phyloP scores from a whole-genome alignment of 64 coral and sea anemone genomes.

The Pachyseris speciosa region DNA sequence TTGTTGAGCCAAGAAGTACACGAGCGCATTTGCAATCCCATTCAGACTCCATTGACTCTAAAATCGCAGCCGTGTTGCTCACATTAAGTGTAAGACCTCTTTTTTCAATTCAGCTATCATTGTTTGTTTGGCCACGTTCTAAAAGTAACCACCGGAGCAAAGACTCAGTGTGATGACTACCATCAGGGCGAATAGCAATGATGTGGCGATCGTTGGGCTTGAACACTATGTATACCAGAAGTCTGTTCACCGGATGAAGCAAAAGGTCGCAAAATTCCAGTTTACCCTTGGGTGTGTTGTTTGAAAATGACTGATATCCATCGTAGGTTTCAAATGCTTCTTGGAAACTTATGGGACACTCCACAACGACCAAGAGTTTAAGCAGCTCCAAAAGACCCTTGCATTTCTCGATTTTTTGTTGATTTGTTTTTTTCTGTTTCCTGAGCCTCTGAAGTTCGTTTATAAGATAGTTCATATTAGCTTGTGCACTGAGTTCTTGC shows the following conservation, averaged over 20 bases:
- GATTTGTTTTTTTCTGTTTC: constrained; percentile 2
- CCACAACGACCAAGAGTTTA: constrained; percentile 35
- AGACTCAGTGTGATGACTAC: constrained; percentile 27
- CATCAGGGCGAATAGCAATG: constrained; percentile 37
- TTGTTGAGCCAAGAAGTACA: constrained; percentile 48
- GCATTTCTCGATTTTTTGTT: constrained; percentile 31
- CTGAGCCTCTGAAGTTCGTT: constrained; percentile 45
- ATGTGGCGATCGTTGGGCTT: constrained; percentile 22
- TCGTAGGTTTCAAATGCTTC: constrained; percentile 54
- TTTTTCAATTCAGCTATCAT: not conserved
- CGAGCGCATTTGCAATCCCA: constrained; percentile 50
- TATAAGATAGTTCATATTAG: constrained; percentile 47
- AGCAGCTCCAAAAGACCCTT: constrained; percentile 43
- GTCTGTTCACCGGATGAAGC: constrained; percentile 31
- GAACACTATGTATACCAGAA: constrained; percentile 37
- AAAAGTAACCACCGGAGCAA: constrained; percentile 24
- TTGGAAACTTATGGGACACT: constrained; percentile 43
- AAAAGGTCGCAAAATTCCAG: constrained; percentile 58
- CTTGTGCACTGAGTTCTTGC: constrained; percentile 12
- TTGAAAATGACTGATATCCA: constrained; percentile 35
- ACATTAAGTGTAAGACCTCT: constrained; percentile 7
- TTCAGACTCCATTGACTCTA: constrained; percentile 26
- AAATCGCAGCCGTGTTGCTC: constrained; percentile 13
- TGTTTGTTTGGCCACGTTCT: not conserved
- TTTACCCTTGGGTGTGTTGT: constrained; percentile 10